Percentiles rank a stretch among this genome's conserved stretches.
These are phyloP conservation scores for Tragelaphus eurycerus DNA, from an alignment of 2,797 vertebrate genomes.

Conservation along the genomic window DNA sequence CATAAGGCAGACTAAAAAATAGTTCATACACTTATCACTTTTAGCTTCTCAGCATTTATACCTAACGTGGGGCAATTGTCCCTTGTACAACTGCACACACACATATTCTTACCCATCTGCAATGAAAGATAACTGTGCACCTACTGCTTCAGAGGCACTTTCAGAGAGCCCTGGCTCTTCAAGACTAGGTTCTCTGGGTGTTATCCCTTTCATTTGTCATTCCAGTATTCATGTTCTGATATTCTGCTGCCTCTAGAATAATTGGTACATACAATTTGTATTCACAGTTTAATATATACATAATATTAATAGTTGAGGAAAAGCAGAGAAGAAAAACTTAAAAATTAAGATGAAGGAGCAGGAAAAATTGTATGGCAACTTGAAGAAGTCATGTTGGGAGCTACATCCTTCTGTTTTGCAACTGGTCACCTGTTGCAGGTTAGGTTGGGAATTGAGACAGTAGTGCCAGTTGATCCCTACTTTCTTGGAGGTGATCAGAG, in stretches of 20 bases:
- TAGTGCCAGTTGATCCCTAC: background rate
- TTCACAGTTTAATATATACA: background rate
- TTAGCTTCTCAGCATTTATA: background rate
- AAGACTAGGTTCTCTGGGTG: background rate
- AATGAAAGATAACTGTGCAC: background rate
- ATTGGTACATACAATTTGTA: background rate
- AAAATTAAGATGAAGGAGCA: background rate
- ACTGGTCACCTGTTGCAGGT: background rate
- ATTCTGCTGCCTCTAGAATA: background rate
- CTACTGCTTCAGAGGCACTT: background rate
- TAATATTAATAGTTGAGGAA: background rate
- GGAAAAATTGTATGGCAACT: background rate
- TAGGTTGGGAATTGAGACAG: background rate
- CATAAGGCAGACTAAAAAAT: background rate
- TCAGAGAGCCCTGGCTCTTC: background rate
- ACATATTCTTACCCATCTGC: background rate
- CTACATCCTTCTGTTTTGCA: background rate
- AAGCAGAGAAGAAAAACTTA: background rate
- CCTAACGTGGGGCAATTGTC: background rate
- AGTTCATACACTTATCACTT: background rate
- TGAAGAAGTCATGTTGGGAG: background rate
- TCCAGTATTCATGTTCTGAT: background rate
- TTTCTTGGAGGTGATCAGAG: background rate
- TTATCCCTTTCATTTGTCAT: background rate
- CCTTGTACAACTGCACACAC: background rate